Evolutionary conservation across 2,888 invertebrate species (phyloP), one percentile per base, ranked within the genome.

Genomic region (Penaeus monodon): DNA sequence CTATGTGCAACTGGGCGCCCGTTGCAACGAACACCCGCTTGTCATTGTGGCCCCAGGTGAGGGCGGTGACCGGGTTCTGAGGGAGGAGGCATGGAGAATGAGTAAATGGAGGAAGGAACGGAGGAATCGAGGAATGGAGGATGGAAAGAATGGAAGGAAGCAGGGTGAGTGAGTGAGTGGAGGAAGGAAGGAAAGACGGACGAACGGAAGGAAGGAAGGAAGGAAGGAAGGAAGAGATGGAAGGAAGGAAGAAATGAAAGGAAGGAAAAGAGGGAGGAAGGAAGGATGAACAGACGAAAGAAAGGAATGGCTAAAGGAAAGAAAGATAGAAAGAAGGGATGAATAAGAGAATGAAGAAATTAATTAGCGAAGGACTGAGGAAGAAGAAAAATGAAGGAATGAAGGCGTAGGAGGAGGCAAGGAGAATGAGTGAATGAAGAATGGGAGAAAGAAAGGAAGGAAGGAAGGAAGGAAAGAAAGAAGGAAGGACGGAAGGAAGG

Each of bases 11-110:
- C 91, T 96, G 95, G 78, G 96, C 96, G 24, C 99, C 99, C 7
- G 97, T 97, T 8, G 97, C 97, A 89, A 99, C 95, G 93, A 99
- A 99, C 90, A 99, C 94, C 57, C 99, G 94, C 91, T 97, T 96
- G 92, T 99, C 99, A 92, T 98, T 98, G 94, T 99, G 99, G 57
- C 98, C 99, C 99, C 99, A 99, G 17, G 99, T 99, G 91, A 99
- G 93, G 1, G 98, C 98, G 81, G 97, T 96, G 84, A 99, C 96
- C 10, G 96, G 95, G 90, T 96, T 95, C 96, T 96, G 89, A 10
- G n/a, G 82, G 49, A 49, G 38, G 29, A 14, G 8, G 10, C n/a
- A 27, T 20, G 27, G 14, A n/a, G 70, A n/a, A n/a, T n/a, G n/a
- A 22, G n/a, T 4, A 24, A n/a, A 66, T 66, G 66, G n/a, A 22